Conservation (phyloP, 2,113 vertebrate genomes). For the Calypte anna region DNA sequence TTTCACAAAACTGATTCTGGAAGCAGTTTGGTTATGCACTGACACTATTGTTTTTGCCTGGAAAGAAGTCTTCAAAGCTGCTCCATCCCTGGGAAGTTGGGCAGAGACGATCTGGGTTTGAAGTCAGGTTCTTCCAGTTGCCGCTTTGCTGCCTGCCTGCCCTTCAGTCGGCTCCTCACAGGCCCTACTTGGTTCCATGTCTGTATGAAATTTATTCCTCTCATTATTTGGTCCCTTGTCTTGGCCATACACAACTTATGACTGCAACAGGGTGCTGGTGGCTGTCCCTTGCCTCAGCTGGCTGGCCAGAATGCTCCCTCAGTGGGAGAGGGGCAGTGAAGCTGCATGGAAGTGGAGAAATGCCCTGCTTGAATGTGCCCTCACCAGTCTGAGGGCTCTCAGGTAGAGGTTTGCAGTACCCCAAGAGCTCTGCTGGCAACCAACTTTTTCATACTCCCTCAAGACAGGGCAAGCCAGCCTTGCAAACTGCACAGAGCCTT, state of each 20-base stretch:
- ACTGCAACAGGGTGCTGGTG: neutral
- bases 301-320: fast-evolving
- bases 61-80: neutral
- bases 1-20: neutral
- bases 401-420: neutral
- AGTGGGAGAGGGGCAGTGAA: neutral
- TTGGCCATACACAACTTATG: fast-evolving
- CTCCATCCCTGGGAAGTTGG: neutral
- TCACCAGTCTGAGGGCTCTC: fast-evolving
- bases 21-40: neutral
- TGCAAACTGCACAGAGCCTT: neutral
- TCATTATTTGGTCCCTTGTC: neutral
- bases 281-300: fast-evolving
- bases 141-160: neutral
- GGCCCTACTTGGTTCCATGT: neutral
- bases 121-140: neutral
- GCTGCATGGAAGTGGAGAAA: neutral
- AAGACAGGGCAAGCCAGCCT: neutral
- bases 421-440: neutral
- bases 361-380: fast-evolving
- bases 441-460: neutral
- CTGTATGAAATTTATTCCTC: fast-evolving
- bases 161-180: neutral
- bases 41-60: neutral
- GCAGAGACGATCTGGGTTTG: neutral